Evolutionary conservation across 2,888 invertebrate species (phyloP), one percentile per base, ranked within the genome.

Genomic region (Heliconius aoede): DNA sequence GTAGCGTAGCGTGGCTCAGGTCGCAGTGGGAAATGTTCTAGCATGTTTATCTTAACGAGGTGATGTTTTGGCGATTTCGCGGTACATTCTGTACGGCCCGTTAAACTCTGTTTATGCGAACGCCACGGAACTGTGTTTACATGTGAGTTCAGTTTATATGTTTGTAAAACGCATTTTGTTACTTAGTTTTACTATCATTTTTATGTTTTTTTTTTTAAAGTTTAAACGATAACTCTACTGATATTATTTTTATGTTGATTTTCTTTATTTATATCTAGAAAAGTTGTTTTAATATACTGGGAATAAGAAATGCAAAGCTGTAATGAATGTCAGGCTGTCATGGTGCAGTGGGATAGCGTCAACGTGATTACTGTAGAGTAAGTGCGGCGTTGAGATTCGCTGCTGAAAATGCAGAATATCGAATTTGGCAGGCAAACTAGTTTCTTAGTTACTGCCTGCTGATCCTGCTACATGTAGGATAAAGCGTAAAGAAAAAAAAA

Each of bases 31-130:
- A 61, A 76, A 78, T 78, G 72, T 76, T 76, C 74, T 65, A 79
- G 60, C 80, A 78, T 81, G 79, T 86, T 83, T 83, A 76, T 84
- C 83, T 82, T 82, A 84, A 84, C 82, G 82, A 85, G 82, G 82
- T 81, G 82, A 80, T 81, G 83, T 81, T 85, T 84, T 77, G 81
- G 81, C 78, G 83, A 85, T 86, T 86, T 86, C 81, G 81, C 81
- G 84, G 82, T 76, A 79, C 73, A 81, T 85, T 85, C 80, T 82
- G 79, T 82, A 86, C 75, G 84, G 83, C 76, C 82, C 81, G 79
- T 85, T 85, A 83, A 73, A 78, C 81, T 82, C 76, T 83, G 80
- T 82, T 83, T 83, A 80, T 80, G 80, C 79, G 80, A 74, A 73
- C 24, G 60, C 80, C 69, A 73, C 61, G 64, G 76, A 71, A 64